Conservation (phyloP, 2,888 invertebrate genomes). For the Drosophila recens region DNA sequence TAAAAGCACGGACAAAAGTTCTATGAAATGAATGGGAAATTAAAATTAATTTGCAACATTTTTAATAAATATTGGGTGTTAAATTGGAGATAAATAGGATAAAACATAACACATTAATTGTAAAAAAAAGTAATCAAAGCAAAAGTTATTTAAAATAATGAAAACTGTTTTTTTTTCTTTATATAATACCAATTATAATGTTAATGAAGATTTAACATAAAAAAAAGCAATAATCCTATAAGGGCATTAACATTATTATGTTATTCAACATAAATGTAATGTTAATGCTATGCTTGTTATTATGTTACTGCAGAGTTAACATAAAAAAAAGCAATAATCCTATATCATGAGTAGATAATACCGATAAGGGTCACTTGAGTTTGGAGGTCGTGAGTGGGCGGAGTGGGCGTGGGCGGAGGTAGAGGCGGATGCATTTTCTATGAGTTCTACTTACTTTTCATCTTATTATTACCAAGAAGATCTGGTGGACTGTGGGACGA, state of each 20-base stretch:
- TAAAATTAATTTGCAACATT: background rate
- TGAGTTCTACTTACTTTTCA: slow-evolving; percentile 68
- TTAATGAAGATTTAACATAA: no score
- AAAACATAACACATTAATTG: no score
- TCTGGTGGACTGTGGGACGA: slow-evolving; percentile 87
- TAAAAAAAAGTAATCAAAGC: background rate
- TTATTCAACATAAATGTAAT: no score
- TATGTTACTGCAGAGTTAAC: no score
- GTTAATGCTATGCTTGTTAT: no score
- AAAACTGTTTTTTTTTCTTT: no score
- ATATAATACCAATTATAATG: no score
- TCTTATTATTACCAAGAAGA: slow-evolving; percentile 85
- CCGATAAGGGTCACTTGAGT: background rate
- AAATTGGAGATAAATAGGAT: background rate
- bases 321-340: background rate
- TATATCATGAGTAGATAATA: background rate
- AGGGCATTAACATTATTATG: background rate
- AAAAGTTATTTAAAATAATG: background rate
- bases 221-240: background rate
- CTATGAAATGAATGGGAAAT: background rate
- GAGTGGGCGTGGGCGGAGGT: background rate
- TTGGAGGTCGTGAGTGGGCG: background rate
- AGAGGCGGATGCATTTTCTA: slow-evolving; percentile 21
- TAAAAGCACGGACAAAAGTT: background rate
- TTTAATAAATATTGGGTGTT: background rate